These are phyloP conservation scores for Sitobion miscanthi DNA, from an alignment of 1,140 invertebrate genomes.

Conservation along the genomic window DNA sequence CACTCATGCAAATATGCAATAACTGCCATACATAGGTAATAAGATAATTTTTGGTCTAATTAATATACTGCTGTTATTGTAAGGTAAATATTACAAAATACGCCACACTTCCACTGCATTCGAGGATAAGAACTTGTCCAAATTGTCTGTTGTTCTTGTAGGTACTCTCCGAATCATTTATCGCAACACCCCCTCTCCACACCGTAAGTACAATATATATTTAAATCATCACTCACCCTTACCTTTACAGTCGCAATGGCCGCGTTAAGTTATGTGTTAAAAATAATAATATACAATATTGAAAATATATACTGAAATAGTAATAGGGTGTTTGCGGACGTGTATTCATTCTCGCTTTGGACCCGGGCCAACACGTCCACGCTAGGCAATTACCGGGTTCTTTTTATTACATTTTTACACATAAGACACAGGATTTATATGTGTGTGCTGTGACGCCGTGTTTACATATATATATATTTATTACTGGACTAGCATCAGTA, in stretches of 20 bases:
- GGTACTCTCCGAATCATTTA: background rate
- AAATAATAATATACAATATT: background rate
- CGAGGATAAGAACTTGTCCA: background rate
- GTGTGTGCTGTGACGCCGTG: background rate
- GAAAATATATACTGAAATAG: background rate
- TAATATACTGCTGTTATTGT: background rate
- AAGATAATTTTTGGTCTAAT: background rate
- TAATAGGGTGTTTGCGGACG: background rate
- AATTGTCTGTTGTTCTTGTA: too few species aligned
- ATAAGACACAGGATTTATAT: background rate
- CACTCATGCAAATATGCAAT: background rate
- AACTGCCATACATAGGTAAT: background rate
- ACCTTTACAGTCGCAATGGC: background rate
- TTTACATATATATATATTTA: background rate
- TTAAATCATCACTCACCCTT: too few species aligned
- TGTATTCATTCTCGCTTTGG: background rate
- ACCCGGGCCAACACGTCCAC: background rate
- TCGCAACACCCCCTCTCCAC: too few species aligned
- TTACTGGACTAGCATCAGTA: background rate
- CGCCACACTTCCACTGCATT: background rate
- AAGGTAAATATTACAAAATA: background rate
- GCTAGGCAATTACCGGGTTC: slow-evolving; percentile 18
- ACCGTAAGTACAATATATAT: background rate
- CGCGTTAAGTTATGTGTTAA: background rate
- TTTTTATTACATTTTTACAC: background rate